These are phyloP conservation scores for Trichomycterus rosablanca DNA, from an alignment of 2,113 vertebrate genomes.

Conservation along the genomic window DNA sequence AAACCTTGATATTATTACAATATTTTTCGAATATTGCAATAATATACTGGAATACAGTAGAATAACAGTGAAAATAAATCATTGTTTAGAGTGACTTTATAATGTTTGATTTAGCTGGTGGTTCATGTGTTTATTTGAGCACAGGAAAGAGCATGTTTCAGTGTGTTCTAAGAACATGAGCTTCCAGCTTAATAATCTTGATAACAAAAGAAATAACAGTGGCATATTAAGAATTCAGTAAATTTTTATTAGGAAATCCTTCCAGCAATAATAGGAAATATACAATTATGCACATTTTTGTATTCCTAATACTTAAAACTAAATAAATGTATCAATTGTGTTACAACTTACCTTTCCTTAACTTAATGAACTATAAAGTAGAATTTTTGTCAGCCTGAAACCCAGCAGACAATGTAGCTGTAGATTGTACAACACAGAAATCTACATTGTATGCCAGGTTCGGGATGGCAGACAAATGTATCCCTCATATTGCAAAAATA, in stretches of 20 bases:
- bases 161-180: not conserved
- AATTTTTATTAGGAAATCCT: not conserved
- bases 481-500: constrained; percentile 14
- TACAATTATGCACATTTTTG: constrained; percentile 25
- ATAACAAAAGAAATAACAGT: constrained; percentile 30
- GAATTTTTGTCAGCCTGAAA: constrained; percentile 85
- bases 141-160: constrained; percentile 6
- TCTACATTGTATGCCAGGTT: constrained; percentile 99
- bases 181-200: constrained; percentile 39
- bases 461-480: constrained; percentile 73
- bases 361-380: not conserved
- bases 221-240: constrained; percentile 36
- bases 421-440: constrained; percentile 96
- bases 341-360: constrained; percentile 46
- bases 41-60: too few species aligned
- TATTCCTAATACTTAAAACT: constrained; percentile 10
- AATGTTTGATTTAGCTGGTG: constrained; percentile 23
- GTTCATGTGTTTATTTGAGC: constrained; percentile 24
- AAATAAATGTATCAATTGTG: not conserved
- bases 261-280: constrained; percentile 30
- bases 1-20: constrained; percentile 6
- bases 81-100: constrained; percentile 11
- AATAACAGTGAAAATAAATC: constrained; percentile 1
- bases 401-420: constrained; percentile 99
- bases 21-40: too few species aligned